These are phyloP conservation scores for Sinonovacula constricta DNA, from an alignment of 1,140 invertebrate species.

Conservation along the genomic window DNA sequence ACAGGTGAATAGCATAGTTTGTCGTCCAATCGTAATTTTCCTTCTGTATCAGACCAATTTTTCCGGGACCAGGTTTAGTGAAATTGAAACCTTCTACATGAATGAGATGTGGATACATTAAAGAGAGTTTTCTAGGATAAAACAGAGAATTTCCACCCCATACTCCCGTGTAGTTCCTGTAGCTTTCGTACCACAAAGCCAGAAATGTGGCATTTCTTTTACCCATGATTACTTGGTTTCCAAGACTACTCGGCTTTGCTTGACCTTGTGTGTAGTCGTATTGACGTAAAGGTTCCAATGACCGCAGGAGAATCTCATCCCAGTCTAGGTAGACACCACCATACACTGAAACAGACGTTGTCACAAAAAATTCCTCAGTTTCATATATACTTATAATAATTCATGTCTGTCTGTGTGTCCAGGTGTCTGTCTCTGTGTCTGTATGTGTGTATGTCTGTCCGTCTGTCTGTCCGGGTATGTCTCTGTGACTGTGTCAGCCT, in stretches of 20 bases:
- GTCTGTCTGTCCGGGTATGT: neutral
- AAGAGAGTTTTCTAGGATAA: neutral
- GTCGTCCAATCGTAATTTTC: constrained; percentile 20
- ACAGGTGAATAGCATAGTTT: constrained; percentile 24
- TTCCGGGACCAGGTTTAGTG: neutral
- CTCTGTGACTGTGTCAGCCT: neutral
- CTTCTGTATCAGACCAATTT: neutral
- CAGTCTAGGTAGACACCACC: constrained; percentile 31
- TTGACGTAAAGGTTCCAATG: neutral
- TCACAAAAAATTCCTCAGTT: neutral
- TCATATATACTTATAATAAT: neutral
- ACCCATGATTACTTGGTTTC: constrained; percentile 11
- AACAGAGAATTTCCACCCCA: constrained; percentile 21
- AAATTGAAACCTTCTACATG: constrained; percentile 14
- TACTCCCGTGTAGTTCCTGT: neutral
- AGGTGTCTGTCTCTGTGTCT: neutral
- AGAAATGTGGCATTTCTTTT: constrained; percentile 25
- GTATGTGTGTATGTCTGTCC: neutral
- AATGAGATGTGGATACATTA: neutral
- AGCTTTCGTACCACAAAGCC: constrained; percentile 27
- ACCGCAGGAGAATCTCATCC: neutral
- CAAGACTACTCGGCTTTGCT: neutral
- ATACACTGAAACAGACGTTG: neutral
- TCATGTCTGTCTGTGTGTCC: neutral
- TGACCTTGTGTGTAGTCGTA: neutral